phyloP scores from a whole-genome alignment of 2,888 invertebrate species.

The Pseudococcus viburni region DNA sequence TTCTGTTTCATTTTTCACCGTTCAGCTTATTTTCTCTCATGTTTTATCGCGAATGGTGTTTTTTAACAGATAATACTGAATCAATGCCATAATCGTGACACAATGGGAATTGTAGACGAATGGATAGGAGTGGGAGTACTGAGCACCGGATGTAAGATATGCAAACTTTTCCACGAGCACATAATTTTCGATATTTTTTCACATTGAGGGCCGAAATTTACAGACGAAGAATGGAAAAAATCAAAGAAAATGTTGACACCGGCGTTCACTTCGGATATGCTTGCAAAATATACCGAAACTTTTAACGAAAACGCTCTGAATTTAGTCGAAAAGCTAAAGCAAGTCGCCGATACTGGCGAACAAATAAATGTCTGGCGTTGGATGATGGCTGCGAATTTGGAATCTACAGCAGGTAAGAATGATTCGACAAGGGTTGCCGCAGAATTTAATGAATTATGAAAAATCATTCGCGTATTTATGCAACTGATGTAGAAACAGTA shows the following conservation, averaged over 20 bases:
- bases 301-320: not conserved
- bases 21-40: too few species aligned
- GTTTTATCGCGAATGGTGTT: too few species aligned
- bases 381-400: not conserved
- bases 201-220: not conserved
- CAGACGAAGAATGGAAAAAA: conserved; percentile 4
- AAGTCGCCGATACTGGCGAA: not conserved
- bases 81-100: not conserved
- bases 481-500: not conserved
- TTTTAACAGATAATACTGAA: not conserved
- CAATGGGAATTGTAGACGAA: not conserved
- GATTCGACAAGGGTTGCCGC: too few species aligned
- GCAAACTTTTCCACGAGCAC: not conserved
- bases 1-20: too few species aligned
- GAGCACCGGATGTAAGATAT: not conserved
- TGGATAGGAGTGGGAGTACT: not conserved
- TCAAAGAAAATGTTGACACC: not conserved
- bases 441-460: too few species aligned
- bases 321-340: not conserved
- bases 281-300: not conserved
- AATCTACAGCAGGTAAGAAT: not conserved
- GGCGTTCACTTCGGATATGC: not conserved
- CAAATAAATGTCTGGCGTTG: not conserved
- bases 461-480: not conserved
- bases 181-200: not conserved